Percentiles rank a stretch among this genome's conserved stretches.
phyloP scores from a whole-genome alignment of 1,140 invertebrate species.

The Magallana angulata region DNA sequence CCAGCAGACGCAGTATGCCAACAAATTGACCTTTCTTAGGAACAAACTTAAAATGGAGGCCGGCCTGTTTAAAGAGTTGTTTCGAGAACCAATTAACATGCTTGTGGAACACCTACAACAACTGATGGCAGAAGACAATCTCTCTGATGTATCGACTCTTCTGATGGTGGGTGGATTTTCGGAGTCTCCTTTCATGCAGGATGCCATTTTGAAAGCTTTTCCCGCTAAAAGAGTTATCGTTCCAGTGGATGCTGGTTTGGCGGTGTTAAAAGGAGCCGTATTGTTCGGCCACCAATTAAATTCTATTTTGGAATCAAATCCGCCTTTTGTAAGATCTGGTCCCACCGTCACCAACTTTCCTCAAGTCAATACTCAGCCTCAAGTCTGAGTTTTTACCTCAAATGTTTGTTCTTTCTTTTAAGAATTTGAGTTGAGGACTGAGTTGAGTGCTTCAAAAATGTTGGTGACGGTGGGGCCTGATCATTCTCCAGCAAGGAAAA shows the following conservation, averaged over 20 bases:
- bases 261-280: conserved; percentile 62
- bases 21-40: conserved; percentile 55
- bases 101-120: conserved; percentile 53
- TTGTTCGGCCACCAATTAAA: conserved; percentile 57
- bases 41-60: conserved; percentile 59
- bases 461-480: too few species aligned
- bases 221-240: conserved; percentile 53
- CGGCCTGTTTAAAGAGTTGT: conserved; percentile 51
- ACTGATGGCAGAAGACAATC: conserved; percentile 44
- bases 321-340: not conserved
- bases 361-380: too few species aligned
- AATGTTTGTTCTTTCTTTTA: too few species aligned
- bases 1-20: conserved; percentile 45
- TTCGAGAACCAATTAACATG: conserved; percentile 35
- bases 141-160: conserved; percentile 50
- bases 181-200: conserved; percentile 57
- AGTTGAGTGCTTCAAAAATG: too few species aligned
- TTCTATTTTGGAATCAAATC: conserved; percentile 54
- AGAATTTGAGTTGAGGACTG: too few species aligned
- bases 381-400: too few species aligned
- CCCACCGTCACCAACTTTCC: too few species aligned
- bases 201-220: conserved; percentile 52
- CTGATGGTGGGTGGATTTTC: conserved; percentile 64
- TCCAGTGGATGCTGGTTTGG: conserved; percentile 55
- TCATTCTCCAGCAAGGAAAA: not conserved